These are phyloP conservation scores for Carlito syrichta DNA, from an alignment of 2,113 vertebrate species.

Conservation along the genomic window DNA sequence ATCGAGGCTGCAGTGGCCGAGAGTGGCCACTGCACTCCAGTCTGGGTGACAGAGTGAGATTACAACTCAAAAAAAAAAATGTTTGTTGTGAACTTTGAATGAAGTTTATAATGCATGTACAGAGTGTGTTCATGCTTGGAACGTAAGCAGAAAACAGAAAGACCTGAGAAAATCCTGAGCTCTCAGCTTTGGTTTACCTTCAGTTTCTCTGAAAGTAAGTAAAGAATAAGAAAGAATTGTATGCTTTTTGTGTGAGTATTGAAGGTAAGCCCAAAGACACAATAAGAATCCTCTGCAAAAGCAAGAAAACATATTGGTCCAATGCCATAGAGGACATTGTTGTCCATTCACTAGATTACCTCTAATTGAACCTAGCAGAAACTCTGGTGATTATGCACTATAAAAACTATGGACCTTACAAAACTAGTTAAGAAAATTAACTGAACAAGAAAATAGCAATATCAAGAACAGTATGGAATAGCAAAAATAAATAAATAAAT, in stretches of 20 bases:
- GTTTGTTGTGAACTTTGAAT: background rate
- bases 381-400: too few relatives aligned
- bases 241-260: background rate
- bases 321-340: background rate
- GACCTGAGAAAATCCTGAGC: background rate
- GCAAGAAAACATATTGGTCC: background rate
- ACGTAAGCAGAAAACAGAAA: background rate
- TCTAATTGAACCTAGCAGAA: background rate
- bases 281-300: background rate
- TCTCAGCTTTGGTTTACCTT: background rate
- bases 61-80: too few relatives aligned
- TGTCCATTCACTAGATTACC: background rate
- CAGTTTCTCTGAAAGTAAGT: background rate
- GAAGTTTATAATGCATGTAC: background rate
- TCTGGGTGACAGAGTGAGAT: too few relatives aligned
- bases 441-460: background rate
- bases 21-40: too few relatives aligned
- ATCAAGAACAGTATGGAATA: background rate
- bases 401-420: too few relatives aligned
- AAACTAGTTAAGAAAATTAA: background rate
- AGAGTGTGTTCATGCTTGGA: background rate
- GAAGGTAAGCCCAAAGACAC: background rate
- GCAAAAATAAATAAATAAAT: too few relatives aligned
- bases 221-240: background rate
- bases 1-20: too few relatives aligned